A percentile compares a stretch with the other conserved stretches of the same genome.
Conservation (phyloP, 1,140 invertebrate species). For the Euschistus heros region DNA sequence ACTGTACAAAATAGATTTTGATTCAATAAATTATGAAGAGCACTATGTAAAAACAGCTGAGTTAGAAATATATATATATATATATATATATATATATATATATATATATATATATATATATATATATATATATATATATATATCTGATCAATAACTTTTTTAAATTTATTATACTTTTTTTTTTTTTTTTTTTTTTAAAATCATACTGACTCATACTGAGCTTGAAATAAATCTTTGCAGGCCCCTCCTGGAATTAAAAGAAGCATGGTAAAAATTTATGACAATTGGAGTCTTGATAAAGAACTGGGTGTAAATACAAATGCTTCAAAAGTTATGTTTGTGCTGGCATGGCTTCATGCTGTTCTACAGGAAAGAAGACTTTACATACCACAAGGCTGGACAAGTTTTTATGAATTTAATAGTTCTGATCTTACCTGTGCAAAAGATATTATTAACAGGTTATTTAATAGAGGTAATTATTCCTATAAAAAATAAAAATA, state of each 20-base stretch:
- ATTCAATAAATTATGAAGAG: no score
- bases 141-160: no score
- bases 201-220: no score
- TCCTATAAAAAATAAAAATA: background rate
- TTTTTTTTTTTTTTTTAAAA: no score
- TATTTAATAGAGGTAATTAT: slow-evolving; percentile 37
- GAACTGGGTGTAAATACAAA: slow-evolving; percentile 30
- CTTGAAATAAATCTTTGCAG: slow-evolving; percentile 34
- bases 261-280: slow-evolving; percentile 49
- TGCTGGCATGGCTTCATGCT: slow-evolving; percentile 73
- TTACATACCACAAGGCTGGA: slow-evolving; percentile 80
- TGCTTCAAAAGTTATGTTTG: slow-evolving; percentile 47
- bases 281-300: slow-evolving; percentile 44
- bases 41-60: no score
- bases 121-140: no score
- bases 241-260: slow-evolving; percentile 56
- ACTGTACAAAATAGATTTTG: no score
- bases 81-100: no score
- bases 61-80: no score
- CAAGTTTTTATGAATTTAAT: slow-evolving; percentile 83
- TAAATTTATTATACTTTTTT: no score
- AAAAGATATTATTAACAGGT: slow-evolving; percentile 54
- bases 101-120: no score
- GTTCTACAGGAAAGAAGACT: slow-evolving; percentile 77
- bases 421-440: slow-evolving; percentile 71